Base-by-base conservation (phyloP, 2,113 vertebrate genomes). In the Scolopax mira region DNA sequence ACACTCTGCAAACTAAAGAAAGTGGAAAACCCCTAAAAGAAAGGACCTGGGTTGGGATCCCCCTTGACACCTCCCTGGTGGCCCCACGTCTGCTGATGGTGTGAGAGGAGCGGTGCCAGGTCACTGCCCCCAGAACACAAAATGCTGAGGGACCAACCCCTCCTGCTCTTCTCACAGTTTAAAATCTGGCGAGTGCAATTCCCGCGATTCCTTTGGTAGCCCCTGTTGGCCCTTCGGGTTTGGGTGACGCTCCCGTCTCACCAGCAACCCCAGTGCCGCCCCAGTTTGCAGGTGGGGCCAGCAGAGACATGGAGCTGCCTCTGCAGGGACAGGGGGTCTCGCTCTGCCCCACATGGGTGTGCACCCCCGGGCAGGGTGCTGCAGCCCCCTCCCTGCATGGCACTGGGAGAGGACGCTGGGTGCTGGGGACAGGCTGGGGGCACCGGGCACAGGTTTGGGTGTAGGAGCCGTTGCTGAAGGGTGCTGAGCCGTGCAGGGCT, bases 61-160 rank as follows among this genome's bases (percentile, higher is more conserved):
- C 44, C 8, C 9, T 16, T 33, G 39, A 8, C 22, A 2, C 25
- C 8, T 13, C 49, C 7, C 48, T 3, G 18, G 6, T 0, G 28
- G 74, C 28, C 10, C 18, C 13, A 2, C 8, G 3, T 19, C 19
- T 31, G 35, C 11, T 18, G 37, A 6, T 9, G 64, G 57, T 2
- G 41, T 6, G 46, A 27, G 22, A 8, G 2, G 6, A 11, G 14
- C 13, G 1, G 49, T 5, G 64, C 15, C 24, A 1, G n/a, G 31
- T 22, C 81, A 13, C 33, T 12, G 3, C 19, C n/a, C 24, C 55
- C 4, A 8, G 48, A 33, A 3, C 80, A 14, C 48, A 24, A 27
- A 11, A 31, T 1, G 22, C 66, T 35, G 73, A 1, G 7, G 24
- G 0, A 3, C 62, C 83, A 24, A 2, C 8, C 1, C 5, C 19